Evolutionary conservation across 2,113 vertebrate species (phyloP), one percentile per base, ranked within the genome.

Genomic region (Pan paniscus): DNA sequence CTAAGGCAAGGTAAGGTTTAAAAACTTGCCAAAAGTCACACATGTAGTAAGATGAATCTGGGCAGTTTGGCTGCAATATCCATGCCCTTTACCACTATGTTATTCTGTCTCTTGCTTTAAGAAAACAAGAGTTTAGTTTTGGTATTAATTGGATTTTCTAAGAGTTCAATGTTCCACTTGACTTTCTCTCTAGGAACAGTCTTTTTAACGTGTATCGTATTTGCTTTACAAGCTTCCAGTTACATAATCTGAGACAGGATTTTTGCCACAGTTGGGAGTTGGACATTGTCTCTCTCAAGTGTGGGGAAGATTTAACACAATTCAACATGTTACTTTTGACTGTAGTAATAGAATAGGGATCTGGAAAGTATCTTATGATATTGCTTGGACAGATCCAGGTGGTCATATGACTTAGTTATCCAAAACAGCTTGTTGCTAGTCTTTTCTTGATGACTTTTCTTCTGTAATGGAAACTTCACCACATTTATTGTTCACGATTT

Each of bases 311-410:
- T 30, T 93, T 72, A 96, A 80, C 61, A 50, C 84, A 72, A 38
- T 5, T 32, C 22, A n/a, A 22, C 27, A 40, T n/a, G 38, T 64
- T 84, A 52, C 64, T 96, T 88, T 70, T 80, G 89, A 61, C 40
- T 61, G 3, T 88, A 59, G 76, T 57, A 35, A 75, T 22, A 22
- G 64, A 90, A 16, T 55, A 8, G 4, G 50, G 81, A 55, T 91
- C 89, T 98, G 97, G 94, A 91, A 52, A 93, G 27, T 23, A 23
- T 96, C 96, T 50, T 27, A 13, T 76, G 43, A 85, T 73, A 84
- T 88, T 78, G 38, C 64, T 46, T 72, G 35, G 64, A 79, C 85
- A 75, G 20, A 61, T 38, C 32, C 89, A 92, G 84, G 75, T 80
- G 82, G 67, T 82, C 93, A 94, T 38, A 57, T 57, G 78, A 89